phyloP scores from a whole-genome alignment of 2,888 invertebrate species.

The Eristalinus aeneus region DNA sequence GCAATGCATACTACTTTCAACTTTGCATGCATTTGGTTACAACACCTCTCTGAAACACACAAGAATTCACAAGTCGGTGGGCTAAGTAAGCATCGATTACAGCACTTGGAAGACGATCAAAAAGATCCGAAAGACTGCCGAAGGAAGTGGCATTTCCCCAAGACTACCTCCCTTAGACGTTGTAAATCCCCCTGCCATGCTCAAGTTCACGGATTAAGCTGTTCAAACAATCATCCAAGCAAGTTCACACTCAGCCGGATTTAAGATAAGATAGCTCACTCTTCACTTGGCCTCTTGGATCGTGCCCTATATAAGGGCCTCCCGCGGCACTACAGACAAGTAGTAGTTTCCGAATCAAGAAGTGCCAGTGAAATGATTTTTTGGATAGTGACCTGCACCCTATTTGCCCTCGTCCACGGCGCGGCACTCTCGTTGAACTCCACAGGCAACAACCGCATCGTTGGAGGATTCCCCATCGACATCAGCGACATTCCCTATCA shows the following conservation, averaged over 20 bases:
- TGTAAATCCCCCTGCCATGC: too few relatives aligned
- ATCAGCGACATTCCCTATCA: constrained; percentile 43
- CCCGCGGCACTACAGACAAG: background rate
- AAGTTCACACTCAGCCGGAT: background rate
- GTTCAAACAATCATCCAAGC: background rate
- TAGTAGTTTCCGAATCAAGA: background rate
- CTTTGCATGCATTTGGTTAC: too few relatives aligned
- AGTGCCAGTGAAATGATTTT: background rate
- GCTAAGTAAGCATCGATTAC: too few relatives aligned
- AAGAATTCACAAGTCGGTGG: too few relatives aligned
- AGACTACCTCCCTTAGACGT: too few relatives aligned
- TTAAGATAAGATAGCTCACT: background rate
- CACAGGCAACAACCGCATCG: constrained; percentile 22
- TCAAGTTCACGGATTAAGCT: background rate
- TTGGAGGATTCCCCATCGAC: constrained; percentile 26
- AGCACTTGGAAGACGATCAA: too few relatives aligned
- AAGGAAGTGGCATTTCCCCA: too few relatives aligned
- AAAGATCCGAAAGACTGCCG: too few relatives aligned
- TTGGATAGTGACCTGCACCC: background rate
- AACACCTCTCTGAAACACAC: too few relatives aligned
- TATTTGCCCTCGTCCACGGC: background rate
- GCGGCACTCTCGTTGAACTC: background rate
- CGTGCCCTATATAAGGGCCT: background rate
- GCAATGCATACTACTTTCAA: too few relatives aligned
- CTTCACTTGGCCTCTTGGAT: background rate